These are phyloP conservation scores for Cheilosia impressa DNA, from an alignment of 2,888 invertebrate species.

Conservation along the genomic window DNA sequence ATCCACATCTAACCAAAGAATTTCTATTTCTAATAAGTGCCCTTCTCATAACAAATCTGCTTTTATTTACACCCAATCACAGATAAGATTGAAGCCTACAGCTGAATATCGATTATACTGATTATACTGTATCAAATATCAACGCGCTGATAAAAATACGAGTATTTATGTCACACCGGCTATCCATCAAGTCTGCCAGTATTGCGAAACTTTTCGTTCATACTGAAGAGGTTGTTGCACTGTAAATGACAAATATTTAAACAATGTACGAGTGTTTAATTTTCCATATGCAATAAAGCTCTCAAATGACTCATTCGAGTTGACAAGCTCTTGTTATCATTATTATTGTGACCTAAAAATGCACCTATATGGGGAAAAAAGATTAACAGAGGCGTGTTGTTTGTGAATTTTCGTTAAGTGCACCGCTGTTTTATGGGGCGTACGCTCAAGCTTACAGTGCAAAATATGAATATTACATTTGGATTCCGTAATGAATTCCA, in stretches of 20 bases:
- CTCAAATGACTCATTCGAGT: conserved; percentile 40
- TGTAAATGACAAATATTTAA: conserved; percentile 42
- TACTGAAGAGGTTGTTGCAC: conserved; percentile 37
- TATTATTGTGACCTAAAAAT: conserved; percentile 55
- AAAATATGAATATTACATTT: neutral
- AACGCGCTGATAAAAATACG: conserved; percentile 56
- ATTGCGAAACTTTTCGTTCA: conserved; percentile 43
- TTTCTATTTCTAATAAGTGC: neutral
- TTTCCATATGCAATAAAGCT: conserved; percentile 1
- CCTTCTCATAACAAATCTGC: conserved; percentile 5
- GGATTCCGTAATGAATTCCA: neutral
- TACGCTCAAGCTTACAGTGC: conserved; percentile 7
- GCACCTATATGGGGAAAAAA: neutral
- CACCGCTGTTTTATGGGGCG: conserved; percentile 12
- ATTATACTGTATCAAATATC: conserved; percentile 17
- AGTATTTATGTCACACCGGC: conserved; percentile 6
- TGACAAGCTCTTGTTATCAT: conserved; percentile 28
- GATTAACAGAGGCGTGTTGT: conserved; percentile 34
- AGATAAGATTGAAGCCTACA: conserved; percentile 16
- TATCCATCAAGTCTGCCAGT: neutral
- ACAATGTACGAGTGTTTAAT: neutral
- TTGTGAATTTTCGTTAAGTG: conserved; percentile 35
- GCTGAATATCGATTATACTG: conserved; percentile 16
- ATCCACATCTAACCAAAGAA: conserved; percentile 9
- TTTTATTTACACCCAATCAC: neutral